Evolutionary conservation across 2,888 invertebrate genomes (phyloP).

Genomic region (Masnerella sp.): DNA sequence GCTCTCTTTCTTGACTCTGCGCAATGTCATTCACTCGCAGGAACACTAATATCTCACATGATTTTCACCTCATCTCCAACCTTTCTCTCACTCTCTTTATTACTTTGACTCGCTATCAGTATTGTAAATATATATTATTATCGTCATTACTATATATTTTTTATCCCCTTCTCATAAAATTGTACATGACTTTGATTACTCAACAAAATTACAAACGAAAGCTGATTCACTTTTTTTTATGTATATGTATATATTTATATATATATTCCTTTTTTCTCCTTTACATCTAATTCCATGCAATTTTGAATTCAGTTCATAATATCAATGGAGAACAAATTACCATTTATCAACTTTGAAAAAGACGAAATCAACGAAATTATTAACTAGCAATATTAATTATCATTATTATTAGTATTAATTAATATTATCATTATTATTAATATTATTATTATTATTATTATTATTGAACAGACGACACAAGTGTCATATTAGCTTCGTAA

Average conservation of each 20-base stretch:
- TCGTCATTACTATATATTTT: slow-evolving; percentile 52
- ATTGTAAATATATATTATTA: slow-evolving; percentile 57
- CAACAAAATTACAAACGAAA: slow-evolving; percentile 49
- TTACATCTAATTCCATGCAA: slow-evolving; percentile 37
- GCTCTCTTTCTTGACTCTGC: slow-evolving; percentile 38
- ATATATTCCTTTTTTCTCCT: slow-evolving; percentile 5
- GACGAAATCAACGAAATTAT: slow-evolving; percentile 55
- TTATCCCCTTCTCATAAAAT: slow-evolving; percentile 61
- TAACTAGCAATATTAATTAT: slow-evolving; percentile 60
- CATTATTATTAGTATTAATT: slow-evolving; percentile 57
- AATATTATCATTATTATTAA: slow-evolving; percentile 52
- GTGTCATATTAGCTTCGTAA: slow-evolving; percentile 59
- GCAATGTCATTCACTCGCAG: slow-evolving; percentile 50
- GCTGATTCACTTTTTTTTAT: slow-evolving; percentile 18
- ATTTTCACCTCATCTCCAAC: slow-evolving; percentile 54
- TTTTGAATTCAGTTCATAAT: slow-evolving; percentile 38
- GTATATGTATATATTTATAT: slow-evolving; percentile 2
- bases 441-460: slow-evolving; percentile 56
- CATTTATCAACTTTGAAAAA: slow-evolving; percentile 37
- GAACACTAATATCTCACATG: slow-evolving; percentile 56
- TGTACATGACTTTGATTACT: slow-evolving; percentile 56
- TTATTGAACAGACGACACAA: slow-evolving; percentile 60
- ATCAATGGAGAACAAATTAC: slow-evolving; percentile 31
- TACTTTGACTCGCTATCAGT: slow-evolving; percentile 54
- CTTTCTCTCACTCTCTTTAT: slow-evolving; percentile 45